Evolutionary conservation across 92 coral and sea anemone genomes (phyloP).

Genomic region (Anthopleura xanthogrammica): DNA sequence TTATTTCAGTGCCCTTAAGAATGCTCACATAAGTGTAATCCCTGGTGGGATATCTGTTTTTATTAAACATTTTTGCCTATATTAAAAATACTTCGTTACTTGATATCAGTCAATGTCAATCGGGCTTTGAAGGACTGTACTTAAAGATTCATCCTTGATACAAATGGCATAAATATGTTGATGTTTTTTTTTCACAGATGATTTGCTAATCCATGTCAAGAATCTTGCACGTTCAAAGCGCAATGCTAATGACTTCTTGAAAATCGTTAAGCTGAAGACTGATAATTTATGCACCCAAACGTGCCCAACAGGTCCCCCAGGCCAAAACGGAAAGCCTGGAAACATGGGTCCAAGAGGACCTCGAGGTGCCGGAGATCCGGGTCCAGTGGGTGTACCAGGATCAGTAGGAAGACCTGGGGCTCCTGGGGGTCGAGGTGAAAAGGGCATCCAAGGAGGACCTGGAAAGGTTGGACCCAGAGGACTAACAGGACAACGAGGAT

Average conservation of each 20-base stretch:
- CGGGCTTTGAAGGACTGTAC: too few species aligned
- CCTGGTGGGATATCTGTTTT: too few species aligned
- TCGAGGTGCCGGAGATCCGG: background rate
- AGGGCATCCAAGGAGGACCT: constrained; percentile 14
- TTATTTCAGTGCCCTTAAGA: too few species aligned
- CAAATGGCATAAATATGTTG: too few species aligned
- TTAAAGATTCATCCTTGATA: too few species aligned
- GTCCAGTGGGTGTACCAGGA: background rate
- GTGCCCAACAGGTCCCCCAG: constrained; percentile 7
- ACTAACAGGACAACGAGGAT: background rate
- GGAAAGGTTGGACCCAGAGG: constrained; percentile 11
- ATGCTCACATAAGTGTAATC: too few species aligned
- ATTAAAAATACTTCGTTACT: too few species aligned
- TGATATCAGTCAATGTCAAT: too few species aligned
- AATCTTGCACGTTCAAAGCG: background rate
- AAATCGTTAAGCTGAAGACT: background rate
- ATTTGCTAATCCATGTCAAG: background rate
- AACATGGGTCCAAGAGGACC: constrained; percentile 1
- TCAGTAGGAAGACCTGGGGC: background rate
- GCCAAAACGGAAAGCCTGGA: background rate
- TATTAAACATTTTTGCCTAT: too few species aligned
- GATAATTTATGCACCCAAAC: background rate
- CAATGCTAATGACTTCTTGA: background rate
- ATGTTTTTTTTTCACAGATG: background rate
- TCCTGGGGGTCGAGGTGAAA: constrained; percentile 3